Percentiles rank a stretch among this genome's conserved stretches.
Conservation (phyloP, 2,797 vertebrate species). For the Agapornis canus region DNA sequence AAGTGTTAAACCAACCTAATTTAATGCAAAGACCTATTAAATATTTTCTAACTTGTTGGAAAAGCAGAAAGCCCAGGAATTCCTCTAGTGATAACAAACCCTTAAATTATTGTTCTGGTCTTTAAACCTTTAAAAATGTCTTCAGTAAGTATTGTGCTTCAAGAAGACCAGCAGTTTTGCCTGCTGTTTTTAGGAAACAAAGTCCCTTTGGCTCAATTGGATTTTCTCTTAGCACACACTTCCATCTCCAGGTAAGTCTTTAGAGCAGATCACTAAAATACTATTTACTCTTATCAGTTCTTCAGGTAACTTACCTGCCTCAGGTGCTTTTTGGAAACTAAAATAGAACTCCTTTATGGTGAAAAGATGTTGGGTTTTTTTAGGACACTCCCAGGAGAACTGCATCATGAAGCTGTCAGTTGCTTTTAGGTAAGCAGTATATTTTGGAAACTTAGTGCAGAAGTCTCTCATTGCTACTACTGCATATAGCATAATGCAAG, state of each 20-base stretch:
- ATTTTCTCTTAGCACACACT: not conserved
- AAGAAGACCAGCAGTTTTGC: not conserved
- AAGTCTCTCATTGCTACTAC: not conserved
- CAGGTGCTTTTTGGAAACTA: not conserved
- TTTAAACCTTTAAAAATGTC: not conserved
- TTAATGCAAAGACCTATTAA: not conserved
- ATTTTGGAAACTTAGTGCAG: not conserved
- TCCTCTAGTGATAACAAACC: not conserved
- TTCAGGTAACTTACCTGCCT: not conserved
- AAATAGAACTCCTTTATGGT: not conserved
- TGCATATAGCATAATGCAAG: constrained; percentile 26
- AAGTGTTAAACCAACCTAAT: not conserved
- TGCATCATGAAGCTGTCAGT: constrained; percentile 15
- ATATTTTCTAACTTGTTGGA: not conserved
- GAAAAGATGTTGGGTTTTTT: not conserved
- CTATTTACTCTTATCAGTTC: not conserved
- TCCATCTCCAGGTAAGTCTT: not conserved
- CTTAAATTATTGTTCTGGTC: not conserved
- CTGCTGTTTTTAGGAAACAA: not conserved
- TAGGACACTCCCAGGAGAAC: not conserved
- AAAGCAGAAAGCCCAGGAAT: not conserved
- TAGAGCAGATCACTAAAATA: constrained; percentile 2
- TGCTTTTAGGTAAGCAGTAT: constrained; percentile 31
- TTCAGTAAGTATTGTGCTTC: not conserved
- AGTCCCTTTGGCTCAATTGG: not conserved